Evolutionary conservation across 92 coral and sea anemone genomes (phyloP), one percentile per base, ranked within the genome.

Genomic region (Blastomussa wellsi): DNA sequence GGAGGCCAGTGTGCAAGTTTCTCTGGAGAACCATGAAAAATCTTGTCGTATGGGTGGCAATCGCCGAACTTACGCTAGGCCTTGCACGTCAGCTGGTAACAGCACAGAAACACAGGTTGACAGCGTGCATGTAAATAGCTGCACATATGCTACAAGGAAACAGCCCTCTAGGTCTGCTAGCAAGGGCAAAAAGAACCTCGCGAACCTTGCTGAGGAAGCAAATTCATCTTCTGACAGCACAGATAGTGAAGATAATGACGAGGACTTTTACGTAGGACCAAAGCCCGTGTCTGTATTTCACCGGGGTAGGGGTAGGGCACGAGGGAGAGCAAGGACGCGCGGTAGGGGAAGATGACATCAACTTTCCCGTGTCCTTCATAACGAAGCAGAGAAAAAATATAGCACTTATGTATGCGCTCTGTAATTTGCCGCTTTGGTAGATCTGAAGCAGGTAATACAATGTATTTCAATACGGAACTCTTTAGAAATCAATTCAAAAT

Each of bases 281-380:
- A 78, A 59, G 62, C 67, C 76, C 71, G 38, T 44, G 44, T 41
- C 65, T 29, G 71, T 66, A 77, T 74, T 35, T 14, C 59, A 16
- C 15, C 71, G 70, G 57, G 80, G 84, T 3, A 78, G 81, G 42
- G 84, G 44, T 24, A 80, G 85, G 66, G 91, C 81, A 5, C 53
- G 71, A 10, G 82, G 79, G 26, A 39, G 65, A 59, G 48, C 76
- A 16, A 38, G 73, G 48, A 51, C 77, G 1, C 4, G 68, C 2
- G 75, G 22, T 0, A 32, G 64, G 64, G 42, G 42, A 67, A 67
- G 22, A 67, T 67, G 24, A 33, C 72, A 15, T 31, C 72, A 31
- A 5, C 41, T 7, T 29, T 32, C 28, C 36, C 38, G 38, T 19
- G 5, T 55, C 24, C 60, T 53, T 53, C 3, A 17, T 22, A 24